Percentiles rank a stretch among this genome's conserved stretches.
phyloP scores from a whole-genome alignment of 2,888 invertebrate genomes.

The Unio delphinus region DNA sequence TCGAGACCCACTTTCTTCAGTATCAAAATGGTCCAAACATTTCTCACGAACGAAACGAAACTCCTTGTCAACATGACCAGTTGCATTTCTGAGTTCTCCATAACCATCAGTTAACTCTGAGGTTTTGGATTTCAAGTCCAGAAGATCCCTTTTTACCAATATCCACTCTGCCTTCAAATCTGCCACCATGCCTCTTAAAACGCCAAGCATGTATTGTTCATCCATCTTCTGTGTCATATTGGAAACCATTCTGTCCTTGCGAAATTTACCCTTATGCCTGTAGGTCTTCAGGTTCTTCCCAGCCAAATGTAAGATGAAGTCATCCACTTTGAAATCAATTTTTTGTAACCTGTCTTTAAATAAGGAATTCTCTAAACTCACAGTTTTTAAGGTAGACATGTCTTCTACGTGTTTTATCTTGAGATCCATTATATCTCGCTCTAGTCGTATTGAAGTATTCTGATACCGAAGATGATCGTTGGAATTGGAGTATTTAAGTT shows the following conservation, averaged over 20 bases:
- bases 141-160: constrained; percentile 64
- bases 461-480: constrained; percentile 33
- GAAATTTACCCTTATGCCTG: constrained; percentile 20
- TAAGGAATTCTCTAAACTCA: constrained; percentile 14
- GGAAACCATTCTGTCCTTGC: constrained; percentile 14
- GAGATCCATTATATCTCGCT: constrained; percentile 35
- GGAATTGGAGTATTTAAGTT: constrained; percentile 31
- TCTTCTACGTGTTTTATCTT: constrained; percentile 33
- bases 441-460: constrained; percentile 42
- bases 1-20: constrained; percentile 8
- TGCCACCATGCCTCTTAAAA: constrained; percentile 55
- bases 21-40: constrained; percentile 8
- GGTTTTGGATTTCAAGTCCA: constrained; percentile 50
- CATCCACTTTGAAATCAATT: constrained; percentile 17
- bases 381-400: constrained; percentile 16
- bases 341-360: constrained; percentile 23
- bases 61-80: constrained; percentile 26
- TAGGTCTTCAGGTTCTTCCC: constrained; percentile 6
- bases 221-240: constrained; percentile 16
- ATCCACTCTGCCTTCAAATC: constrained; percentile 69
- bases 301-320: constrained; percentile 7
- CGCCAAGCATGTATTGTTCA: constrained; percentile 17
- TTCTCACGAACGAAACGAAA: constrained; percentile 8
- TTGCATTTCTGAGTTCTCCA: constrained; percentile 31
- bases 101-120: constrained; percentile 35